A percentile compares a stretch with the other conserved stretches of the same genome.
These are phyloP conservation scores for Saguinus imperator DNA, from an alignment of 2,113 vertebrate species.

Conservation along the genomic window DNA sequence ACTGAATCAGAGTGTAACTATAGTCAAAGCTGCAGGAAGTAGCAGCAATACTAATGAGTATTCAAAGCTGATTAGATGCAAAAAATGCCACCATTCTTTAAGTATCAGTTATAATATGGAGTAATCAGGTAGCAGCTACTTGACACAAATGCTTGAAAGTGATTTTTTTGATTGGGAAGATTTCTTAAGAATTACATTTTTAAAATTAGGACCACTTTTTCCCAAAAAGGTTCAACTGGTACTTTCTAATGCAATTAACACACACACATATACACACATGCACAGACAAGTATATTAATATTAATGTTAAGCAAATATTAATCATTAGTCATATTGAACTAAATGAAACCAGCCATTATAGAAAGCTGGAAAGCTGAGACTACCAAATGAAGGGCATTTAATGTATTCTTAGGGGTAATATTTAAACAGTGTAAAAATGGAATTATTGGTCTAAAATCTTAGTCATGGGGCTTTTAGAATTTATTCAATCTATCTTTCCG, in stretches of 20 bases:
- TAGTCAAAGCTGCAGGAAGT: constrained; percentile 68
- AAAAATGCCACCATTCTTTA: constrained; percentile 55
- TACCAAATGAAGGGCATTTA: constrained; percentile 27
- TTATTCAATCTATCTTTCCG: constrained; percentile 51
- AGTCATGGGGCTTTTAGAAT: background rate
- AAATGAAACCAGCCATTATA: constrained; percentile 36
- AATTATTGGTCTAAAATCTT: constrained; percentile 49
- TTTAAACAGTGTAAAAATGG: constrained; percentile 17
- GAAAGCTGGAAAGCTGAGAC: constrained; percentile 1
- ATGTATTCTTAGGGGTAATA: background rate
- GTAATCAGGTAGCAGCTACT: constrained; percentile 57
- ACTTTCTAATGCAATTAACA: constrained; percentile 66
- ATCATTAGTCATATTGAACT: constrained; percentile 50
- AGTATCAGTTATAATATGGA: constrained; percentile 54
- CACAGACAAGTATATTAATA: constrained; percentile 17
- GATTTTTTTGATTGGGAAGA: constrained; percentile 39
- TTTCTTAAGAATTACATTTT: constrained; percentile 56
- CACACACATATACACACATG: background rate
- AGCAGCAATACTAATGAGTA: constrained; percentile 64
- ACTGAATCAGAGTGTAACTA: constrained; percentile 71
- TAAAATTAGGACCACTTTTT: constrained; percentile 49
- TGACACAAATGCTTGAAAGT: constrained; percentile 52
- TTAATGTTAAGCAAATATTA: background rate
- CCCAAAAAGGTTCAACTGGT: constrained; percentile 1
- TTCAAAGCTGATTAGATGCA: constrained; percentile 62